These are phyloP conservation scores for Ceratosolen solmsi DNA, from an alignment of 1,140 invertebrate genomes.

Conservation along the genomic window DNA sequence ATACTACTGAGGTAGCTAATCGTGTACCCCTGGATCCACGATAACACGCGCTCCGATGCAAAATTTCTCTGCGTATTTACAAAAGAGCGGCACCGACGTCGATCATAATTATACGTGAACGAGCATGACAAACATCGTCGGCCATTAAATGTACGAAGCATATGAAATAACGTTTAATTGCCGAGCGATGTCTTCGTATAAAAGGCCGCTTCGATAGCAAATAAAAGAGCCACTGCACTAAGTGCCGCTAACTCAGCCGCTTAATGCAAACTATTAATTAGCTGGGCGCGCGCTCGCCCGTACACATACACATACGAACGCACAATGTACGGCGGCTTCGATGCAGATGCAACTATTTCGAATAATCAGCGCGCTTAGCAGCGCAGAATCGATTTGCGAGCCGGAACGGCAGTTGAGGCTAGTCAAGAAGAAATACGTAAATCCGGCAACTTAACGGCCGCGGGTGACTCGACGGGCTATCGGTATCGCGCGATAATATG, in stretches of 20 bases:
- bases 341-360: background rate
- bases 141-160: constrained; percentile 7
- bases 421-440: constrained; percentile 38
- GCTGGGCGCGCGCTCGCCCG: background rate
- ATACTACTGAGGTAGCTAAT: constrained; percentile 42
- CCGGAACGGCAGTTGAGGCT: background rate
- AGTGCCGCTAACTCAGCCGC: constrained; percentile 50
- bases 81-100: constrained; percentile 7
- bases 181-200: constrained; percentile 3
- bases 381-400: constrained; percentile 14
- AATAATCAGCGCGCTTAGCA: constrained; percentile 4
- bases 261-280: constrained; percentile 52
- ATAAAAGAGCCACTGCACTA: constrained; percentile 8
- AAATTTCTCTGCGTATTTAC: background rate
- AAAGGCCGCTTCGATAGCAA: constrained; percentile 9
- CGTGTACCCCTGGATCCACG: background rate
- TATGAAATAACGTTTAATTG: constrained; percentile 26
- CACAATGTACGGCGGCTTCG: background rate
- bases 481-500: constrained; percentile 22
- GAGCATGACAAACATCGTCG: constrained; percentile 5
- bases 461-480: background rate
- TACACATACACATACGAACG: background rate
- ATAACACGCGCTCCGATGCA: background rate
- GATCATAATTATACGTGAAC: constrained; percentile 21
- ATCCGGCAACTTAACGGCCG: constrained; percentile 43